Evolutionary conservation across 2,888 invertebrate genomes (phyloP), one percentile per base, ranked within the genome.

Genomic region (Dolomedes plantarius): DNA sequence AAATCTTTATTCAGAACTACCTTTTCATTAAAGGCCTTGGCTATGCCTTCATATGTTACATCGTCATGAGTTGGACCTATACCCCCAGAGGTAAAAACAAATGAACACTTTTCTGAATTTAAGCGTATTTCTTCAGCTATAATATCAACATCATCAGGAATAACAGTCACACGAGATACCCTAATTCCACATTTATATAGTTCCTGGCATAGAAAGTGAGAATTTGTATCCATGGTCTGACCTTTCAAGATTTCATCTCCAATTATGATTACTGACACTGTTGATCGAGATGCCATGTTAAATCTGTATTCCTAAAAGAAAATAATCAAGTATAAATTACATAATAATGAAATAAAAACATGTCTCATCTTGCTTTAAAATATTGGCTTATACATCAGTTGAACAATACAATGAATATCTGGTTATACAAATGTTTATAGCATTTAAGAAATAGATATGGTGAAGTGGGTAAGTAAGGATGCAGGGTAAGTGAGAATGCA

Each of bases 61-160:
- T 95, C 95, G 91, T 95, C 95, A 90, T 95, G 95, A 19, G 95
- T 95, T 0, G 95, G 95, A 16, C 95, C 95, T 87, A 95, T 94
- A 39, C 95, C 95, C 27, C 95, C 95, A 0, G 95, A 93, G 0
- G 95, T 95, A 80, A 95, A 92, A 9, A 95, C 95, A 91, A 94
- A 93, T 65, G 93, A 93, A 90, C 92, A 95, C 74, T 90, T 91
- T 1, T 91, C 89, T 1, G 95, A 94, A 90, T 94, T 94, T 50
- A 91, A 88, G 69, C 91, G 90, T 1, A 95, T 94, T 92, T 95
- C 95, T 29, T 92, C 90, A 3, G 94, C 93, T 82, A 96, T 95
- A 67, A 92, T 93, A 31, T 93, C 92, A 1, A 94, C 90, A 76
- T 93, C 92, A 91, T 96, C 95, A 78, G 93, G 93, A 89, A 95